Conservation (phyloP, 2,888 invertebrate species). For the Neoitamus cyanurus region DNA sequence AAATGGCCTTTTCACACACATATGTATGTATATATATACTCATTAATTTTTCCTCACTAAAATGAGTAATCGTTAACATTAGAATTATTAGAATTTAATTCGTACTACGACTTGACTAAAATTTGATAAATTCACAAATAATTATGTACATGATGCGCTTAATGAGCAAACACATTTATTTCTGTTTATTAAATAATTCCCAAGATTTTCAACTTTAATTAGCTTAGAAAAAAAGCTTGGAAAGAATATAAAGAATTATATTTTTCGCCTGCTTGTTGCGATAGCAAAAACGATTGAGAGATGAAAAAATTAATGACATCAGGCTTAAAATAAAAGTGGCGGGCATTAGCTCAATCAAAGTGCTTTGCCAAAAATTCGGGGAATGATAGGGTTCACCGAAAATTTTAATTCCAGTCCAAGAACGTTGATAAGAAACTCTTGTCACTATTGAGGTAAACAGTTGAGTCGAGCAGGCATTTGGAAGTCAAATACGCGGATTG, state of each 20-base stretch:
- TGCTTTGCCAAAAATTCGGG: not conserved
- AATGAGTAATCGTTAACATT: no score
- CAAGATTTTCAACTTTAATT: not conserved
- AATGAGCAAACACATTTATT: not conserved
- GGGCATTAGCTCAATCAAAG: not conserved
- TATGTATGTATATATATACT: no score
- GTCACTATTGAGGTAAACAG: constrained; percentile 5
- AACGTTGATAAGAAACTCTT: not conserved
- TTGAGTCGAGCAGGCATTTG: not conserved
- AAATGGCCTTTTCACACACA: no score
- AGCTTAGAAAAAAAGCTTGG: not conserved
- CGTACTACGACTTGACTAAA: not conserved
- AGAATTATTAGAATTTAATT: no score
- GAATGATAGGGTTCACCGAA: not conserved
- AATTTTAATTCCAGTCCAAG: not conserved
- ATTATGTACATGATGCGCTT: not conserved
- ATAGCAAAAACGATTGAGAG: not conserved
- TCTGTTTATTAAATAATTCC: not conserved
- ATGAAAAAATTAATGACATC: not conserved
- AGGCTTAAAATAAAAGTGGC: not conserved
- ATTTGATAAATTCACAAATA: not conserved
- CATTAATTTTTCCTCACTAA: no score
- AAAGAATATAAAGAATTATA: not conserved
- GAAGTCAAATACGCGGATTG: not conserved
- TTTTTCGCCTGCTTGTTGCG: not conserved